These are phyloP conservation scores for Pristis pectinata DNA, from an alignment of 2,797 vertebrate genomes.

Conservation along the genomic window DNA sequence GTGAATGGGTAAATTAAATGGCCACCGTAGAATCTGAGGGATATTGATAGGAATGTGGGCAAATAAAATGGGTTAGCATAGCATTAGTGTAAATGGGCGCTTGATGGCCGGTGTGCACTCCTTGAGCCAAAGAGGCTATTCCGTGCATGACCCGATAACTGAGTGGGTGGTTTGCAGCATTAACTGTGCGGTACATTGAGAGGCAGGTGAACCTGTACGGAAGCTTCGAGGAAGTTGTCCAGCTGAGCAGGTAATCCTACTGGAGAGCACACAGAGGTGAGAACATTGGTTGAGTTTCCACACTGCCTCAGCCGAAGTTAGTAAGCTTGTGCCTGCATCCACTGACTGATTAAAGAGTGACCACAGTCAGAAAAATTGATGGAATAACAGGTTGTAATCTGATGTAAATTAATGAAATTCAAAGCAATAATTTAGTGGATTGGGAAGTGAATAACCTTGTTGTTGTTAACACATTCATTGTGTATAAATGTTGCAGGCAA, in stretches of 20 bases:
- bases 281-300: neutral
- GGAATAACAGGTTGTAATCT: neutral
- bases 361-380: neutral
- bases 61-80: no score
- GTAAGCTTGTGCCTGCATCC: neutral
- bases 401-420: neutral
- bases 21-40: no score
- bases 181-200: neutral
- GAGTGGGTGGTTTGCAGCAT: no score
- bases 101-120: no score
- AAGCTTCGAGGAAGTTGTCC: neutral
- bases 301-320: neutral
- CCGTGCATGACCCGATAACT: no score
- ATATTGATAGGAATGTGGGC: no score
- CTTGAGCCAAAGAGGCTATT: no score
- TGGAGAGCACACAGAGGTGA: neutral
- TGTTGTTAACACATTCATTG: neutral
- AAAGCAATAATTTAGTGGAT: neutral
- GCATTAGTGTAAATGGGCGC: no score
- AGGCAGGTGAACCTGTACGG: neutral
- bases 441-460: neutral
- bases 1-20: no score
- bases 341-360: neutral
- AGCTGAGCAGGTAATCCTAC: neutral
- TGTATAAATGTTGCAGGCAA: neutral